Evolutionary conservation across 2,113 vertebrate genomes (phyloP).

Genomic region (Nothocercus nigrocapillus): DNA sequence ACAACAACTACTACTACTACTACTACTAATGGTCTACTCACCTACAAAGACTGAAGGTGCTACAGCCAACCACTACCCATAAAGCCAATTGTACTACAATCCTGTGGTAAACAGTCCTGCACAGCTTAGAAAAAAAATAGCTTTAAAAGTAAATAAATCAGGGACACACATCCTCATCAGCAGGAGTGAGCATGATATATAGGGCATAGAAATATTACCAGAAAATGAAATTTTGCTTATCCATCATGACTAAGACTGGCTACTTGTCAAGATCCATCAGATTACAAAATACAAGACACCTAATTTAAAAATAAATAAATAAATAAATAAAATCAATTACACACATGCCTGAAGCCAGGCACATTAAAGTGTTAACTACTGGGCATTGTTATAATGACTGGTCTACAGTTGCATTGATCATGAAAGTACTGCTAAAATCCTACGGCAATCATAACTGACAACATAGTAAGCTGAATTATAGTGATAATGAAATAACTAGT

Average conservation of each 20-base stretch:
- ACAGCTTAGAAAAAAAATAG: not conserved
- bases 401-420: not conserved
- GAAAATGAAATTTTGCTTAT: not conserved
- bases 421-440: not conserved
- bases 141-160: not conserved
- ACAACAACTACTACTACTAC: too few relatives aligned
- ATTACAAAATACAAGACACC: not conserved
- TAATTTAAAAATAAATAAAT: not conserved
- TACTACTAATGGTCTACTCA: not conserved
- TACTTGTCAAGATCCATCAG: not conserved
- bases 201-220: not conserved
- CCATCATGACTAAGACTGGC: not conserved
- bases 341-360: not conserved
- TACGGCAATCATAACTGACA: not conserved
- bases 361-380: not conserved
- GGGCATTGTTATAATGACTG: not conserved
- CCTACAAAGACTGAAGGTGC: slow-evolving; percentile 30
- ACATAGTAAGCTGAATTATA: not conserved
- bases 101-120: not conserved
- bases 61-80: not conserved
- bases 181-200: not conserved
- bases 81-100: not conserved
- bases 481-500: not conserved
- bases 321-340: not conserved
- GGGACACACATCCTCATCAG: not conserved